These are phyloP conservation scores for Parelbella ahira DNA, from an alignment of 2,888 invertebrate genomes.

Conservation along the genomic window DNA sequence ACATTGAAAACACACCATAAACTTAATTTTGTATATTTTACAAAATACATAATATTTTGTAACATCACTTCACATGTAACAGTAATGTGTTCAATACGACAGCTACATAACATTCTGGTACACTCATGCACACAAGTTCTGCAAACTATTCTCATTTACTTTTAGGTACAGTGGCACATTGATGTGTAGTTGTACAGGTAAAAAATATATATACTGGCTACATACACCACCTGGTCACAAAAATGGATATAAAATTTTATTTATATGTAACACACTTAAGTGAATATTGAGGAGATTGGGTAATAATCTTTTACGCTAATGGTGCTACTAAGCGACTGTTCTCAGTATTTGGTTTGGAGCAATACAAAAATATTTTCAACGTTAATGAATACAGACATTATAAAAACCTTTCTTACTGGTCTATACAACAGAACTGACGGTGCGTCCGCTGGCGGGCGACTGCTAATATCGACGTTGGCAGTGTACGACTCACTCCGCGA, in stretches of 20 bases:
- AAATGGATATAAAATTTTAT: conserved; percentile 2
- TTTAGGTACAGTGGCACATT: conserved; percentile 25
- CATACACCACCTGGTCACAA: neutral
- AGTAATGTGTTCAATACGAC: conserved; percentile 26
- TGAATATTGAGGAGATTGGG: too few species aligned
- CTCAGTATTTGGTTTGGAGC: too few species aligned
- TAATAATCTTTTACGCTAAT: too few species aligned
- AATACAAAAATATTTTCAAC: conserved; percentile 13
- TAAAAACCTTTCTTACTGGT: too few species aligned
- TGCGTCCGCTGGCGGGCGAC: neutral
- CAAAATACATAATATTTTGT: conserved; percentile 11
- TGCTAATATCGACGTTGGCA: conserved; percentile 4
- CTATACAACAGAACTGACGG: too few species aligned
- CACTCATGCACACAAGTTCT: conserved; percentile 18
- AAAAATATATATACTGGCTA: conserved; percentile 26
- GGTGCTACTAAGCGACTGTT: too few species aligned
- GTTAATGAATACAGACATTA: too few species aligned
- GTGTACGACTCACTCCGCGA: conserved; percentile 8
- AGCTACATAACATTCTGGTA: conserved; percentile 3
- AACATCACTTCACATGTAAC: conserved; percentile 24
- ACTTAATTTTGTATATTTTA: conserved; percentile 17
- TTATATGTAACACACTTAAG: too few species aligned
- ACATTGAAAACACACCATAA: conserved; percentile 11
- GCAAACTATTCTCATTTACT: conserved; percentile 3
- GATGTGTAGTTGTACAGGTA: conserved; percentile 18